Evolutionary conservation across 2,888 invertebrate species (phyloP).

Genomic region (Eilema sororculum): DNA sequence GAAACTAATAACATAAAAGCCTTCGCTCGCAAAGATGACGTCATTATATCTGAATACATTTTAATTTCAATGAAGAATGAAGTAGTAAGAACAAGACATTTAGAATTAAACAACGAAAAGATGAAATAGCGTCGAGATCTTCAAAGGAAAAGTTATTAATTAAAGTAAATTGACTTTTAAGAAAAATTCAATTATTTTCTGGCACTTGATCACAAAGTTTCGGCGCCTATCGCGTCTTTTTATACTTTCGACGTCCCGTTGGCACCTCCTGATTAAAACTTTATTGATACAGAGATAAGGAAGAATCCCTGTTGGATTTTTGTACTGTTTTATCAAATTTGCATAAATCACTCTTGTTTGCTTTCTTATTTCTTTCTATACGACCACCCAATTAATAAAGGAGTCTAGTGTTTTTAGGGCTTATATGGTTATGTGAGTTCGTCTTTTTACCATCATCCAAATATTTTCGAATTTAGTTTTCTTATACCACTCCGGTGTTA

Average conservation of each 20-base stretch:
- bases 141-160: conserved; percentile 39
- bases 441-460: too few relatives aligned
- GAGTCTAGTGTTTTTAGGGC: too few relatives aligned
- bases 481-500: too few relatives aligned
- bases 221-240: conserved; percentile 14
- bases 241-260: conserved; percentile 18
- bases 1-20: not conserved
- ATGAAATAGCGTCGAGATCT: conserved; percentile 16
- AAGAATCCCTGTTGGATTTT: not conserved
- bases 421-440: too few relatives aligned
- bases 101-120: conserved; percentile 13
- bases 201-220: conserved; percentile 25
- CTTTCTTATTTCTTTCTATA: too few relatives aligned
- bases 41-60: not conserved
- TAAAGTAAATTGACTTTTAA: conserved; percentile 35
- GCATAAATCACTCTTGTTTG: not conserved
- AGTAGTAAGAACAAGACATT: conserved; percentile 2
- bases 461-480: too few relatives aligned
- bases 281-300: conserved; percentile 29
- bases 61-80: conserved; percentile 1
- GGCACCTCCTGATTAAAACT: conserved; percentile 33
- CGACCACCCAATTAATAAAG: too few relatives aligned
- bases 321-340: not conserved
- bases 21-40: not conserved
- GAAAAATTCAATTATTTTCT: conserved; percentile 35